A percentile compares a stretch with the other conserved stretches of the same genome.
phyloP scores from a whole-genome alignment of 2,888 invertebrate species.

The Agriopis aurantiaria region DNA sequence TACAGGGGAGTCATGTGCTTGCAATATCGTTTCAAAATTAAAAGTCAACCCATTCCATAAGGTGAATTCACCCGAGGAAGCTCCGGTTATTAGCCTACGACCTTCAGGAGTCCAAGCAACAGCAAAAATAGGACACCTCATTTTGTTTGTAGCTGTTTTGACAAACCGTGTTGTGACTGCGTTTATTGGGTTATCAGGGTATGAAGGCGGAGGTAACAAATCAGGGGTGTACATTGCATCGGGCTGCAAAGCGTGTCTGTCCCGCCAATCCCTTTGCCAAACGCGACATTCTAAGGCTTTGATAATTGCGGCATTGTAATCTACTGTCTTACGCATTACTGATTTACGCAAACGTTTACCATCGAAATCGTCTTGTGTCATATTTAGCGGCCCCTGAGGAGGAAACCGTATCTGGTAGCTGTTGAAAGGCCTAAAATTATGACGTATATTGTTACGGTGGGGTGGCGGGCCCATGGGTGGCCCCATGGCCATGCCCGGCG shows the following conservation, averaged over 20 bases:
- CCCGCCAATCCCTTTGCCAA: constrained; percentile 97
- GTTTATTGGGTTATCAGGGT: constrained; percentile 98
- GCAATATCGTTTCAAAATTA: constrained; percentile 99
- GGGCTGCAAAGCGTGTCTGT: constrained; percentile 95
- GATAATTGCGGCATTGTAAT: constrained; percentile 98
- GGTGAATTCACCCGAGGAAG: constrained; percentile 99
- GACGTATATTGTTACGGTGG: constrained; percentile 79
- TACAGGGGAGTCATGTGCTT: constrained; percentile 99
- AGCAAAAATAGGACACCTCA: constrained; percentile 99
- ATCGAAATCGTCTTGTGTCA: constrained; percentile 96
- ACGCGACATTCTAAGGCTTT: constrained; percentile 96
- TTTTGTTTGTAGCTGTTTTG: constrained; percentile 99
- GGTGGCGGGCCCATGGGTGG: constrained; percentile 60
- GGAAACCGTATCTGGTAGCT: constrained; percentile 82
- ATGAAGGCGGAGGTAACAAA: constrained; percentile 96
- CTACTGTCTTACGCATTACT: constrained; percentile 98
- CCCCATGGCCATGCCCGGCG: constrained; percentile 68
- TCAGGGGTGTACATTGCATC: constrained; percentile 98
- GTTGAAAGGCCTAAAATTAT: constrained; percentile 81
- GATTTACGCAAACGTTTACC: constrained; percentile 98
- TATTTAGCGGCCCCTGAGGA: constrained; percentile 87
- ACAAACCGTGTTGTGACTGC: constrained; percentile 98
- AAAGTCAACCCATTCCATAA: constrained; percentile 99
- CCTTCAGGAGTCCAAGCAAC: constrained; percentile 99
- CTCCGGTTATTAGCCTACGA: constrained; percentile 98